Base-by-base conservation (phyloP, 2,113 vertebrate genomes). In the Lepisosteus osseus region DNA sequence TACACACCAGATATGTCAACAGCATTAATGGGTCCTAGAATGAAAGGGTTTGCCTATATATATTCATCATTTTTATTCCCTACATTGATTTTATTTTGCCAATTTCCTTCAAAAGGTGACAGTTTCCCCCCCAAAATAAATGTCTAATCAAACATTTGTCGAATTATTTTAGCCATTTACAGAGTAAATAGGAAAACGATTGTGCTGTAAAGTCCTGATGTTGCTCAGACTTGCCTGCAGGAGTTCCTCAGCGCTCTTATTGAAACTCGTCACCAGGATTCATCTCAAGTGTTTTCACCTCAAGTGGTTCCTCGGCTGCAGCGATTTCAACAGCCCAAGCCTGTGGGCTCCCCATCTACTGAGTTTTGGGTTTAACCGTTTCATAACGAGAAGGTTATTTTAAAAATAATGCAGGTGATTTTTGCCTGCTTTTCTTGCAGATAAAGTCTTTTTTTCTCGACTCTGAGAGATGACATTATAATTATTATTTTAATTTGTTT, bases 161-260 rank as follows among this genome's bases (percentile, higher is more conserved):
- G 61, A 77, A 77, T 79, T 63, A 72, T 71, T 73, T 15, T 45
- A 78, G 65, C 71, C 63, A 71, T 73, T 76, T 72, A 75, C 61
- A 7, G 72, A 73, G 70, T 79, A 81, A 79, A 75, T 75, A 78
- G 72, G 74, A 70, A 78, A 78, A 78, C 67, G 61, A 77, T 73
- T 68, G 69, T 77, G 75, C 77, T 70, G 70, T 51, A 61, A 71
- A 74, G 61, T 65, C 68, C 69, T 15, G 51, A 70, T 72, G 65
- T 72, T 71, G 65, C n/a, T 59, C 4, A 13, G n/a, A 59, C 9
- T 11, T 54, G 64, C 42, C 54, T 7, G 61, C 3, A 45, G n/a
- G 43, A 45, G 44, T 72, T 41, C 3, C 65, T 68, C 57, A 29
- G 40, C 1, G 41, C 13, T 69, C 55, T 59, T 6, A 40, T 61